Conservation (phyloP, 2,888 invertebrate genomes). For the Drosophila picticornis region DNA sequence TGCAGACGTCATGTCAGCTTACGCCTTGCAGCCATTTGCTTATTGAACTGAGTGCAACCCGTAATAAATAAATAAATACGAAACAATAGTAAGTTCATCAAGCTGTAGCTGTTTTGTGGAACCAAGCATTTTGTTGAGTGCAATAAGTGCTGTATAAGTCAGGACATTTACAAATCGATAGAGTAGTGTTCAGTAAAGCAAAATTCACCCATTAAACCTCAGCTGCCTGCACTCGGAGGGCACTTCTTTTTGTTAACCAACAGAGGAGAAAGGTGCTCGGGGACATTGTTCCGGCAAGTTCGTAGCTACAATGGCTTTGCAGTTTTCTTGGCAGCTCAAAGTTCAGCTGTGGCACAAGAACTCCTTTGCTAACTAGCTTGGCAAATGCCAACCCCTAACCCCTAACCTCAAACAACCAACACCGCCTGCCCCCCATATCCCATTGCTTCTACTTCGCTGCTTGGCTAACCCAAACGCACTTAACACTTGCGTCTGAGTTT, state of each 20-base stretch:
- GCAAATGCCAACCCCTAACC: slow-evolving; percentile 36
- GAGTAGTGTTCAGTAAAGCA: slow-evolving; percentile 19
- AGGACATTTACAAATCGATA: slow-evolving; percentile 22
- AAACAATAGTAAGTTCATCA: background rate
- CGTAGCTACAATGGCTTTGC: slow-evolving; percentile 65
- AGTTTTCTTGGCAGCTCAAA: slow-evolving; percentile 75
- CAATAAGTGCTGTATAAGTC: slow-evolving; percentile 2
- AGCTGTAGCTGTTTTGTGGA: background rate
- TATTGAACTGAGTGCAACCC: slow-evolving; percentile 1
- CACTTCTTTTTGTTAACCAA: slow-evolving; percentile 15
- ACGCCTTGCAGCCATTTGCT: background rate
- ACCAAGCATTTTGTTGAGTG: background rate
- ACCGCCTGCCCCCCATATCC: background rate
- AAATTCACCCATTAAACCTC: background rate
- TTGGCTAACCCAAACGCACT: slow-evolving; percentile 74
- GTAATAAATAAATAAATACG: background rate
- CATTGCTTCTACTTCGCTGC: slow-evolving; percentile 31
- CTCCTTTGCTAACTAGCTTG: slow-evolving; percentile 73
- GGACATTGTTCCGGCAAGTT: slow-evolving; percentile 69
- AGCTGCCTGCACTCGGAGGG: slow-evolving; percentile 4
- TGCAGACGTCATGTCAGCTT: background rate
- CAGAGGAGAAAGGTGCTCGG: slow-evolving; percentile 25
- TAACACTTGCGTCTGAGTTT: slow-evolving; percentile 78
- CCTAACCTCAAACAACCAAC: background rate
- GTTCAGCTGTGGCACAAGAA: slow-evolving; percentile 71